phyloP scores from a whole-genome alignment of 2,888 invertebrate genomes.

The Eledona agricola region DNA sequence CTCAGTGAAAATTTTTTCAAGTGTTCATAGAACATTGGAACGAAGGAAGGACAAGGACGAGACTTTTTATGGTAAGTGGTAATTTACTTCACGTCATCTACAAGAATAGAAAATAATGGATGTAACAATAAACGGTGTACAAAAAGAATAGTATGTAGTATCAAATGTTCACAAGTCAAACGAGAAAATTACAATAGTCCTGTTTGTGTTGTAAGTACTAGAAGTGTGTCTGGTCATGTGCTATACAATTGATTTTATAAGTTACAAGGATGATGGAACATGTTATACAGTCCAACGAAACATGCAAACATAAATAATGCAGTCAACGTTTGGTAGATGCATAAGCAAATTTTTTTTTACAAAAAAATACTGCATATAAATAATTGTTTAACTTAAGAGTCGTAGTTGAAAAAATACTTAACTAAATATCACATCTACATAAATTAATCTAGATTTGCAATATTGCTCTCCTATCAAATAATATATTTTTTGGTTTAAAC shows the following conservation, averaged over 20 bases:
- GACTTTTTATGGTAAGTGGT: constrained; percentile 1
- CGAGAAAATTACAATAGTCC: constrained; percentile 11
- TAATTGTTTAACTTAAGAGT: constrained; percentile 9
- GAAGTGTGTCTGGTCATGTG: constrained; percentile 6
- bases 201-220: constrained; percentile 15
- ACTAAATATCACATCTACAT: constrained; percentile 37
- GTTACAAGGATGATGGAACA: constrained; percentile 26
- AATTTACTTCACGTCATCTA: constrained; percentile 23
- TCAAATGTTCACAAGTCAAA: constrained; percentile 11
- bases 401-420: constrained; percentile 23
- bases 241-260: constrained; percentile 1
- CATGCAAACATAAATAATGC: constrained; percentile 15
- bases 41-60: not conserved
- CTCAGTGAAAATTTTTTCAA: too few species aligned
- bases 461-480: constrained; percentile 28
- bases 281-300: constrained; percentile 10
- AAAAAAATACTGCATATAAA: constrained; percentile 32
- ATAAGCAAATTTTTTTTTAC: constrained; percentile 21
- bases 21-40: too few species aligned
- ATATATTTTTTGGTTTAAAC: constrained; percentile 28
- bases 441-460: constrained; percentile 23
- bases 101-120: constrained; percentile 29
- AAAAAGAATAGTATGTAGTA: constrained; percentile 12
- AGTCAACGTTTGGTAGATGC: constrained; percentile 16
- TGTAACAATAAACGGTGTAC: constrained; percentile 12